Base-by-base conservation (phyloP, 2,113 vertebrate species). In the Ammospiza caudacuta region DNA sequence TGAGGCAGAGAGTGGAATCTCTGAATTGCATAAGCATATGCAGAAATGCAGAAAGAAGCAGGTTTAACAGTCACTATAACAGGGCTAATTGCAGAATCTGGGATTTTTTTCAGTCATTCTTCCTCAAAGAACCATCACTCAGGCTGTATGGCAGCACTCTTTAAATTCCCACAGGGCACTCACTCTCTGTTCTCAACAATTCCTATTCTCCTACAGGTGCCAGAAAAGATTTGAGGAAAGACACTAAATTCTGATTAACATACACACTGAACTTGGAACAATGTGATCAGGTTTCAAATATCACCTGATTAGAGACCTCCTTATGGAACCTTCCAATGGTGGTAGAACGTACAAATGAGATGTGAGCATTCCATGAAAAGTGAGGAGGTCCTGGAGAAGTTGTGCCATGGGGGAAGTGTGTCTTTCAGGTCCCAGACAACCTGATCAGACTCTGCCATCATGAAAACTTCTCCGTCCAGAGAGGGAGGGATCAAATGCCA, bases 141-240 rank as follows among this genome's bases (percentile, higher is more conserved):
- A 58, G 24, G 35, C 70, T 69, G 51, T 4, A 0, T 8, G 13
- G 54, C 8, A 4, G 33, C 4, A 8, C 35, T 46, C 9, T 78
- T 61, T 78, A n/a, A 44, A 82, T 68, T 95, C 23, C 43, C 35
- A 12, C 1, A 4, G 39, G 46, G 13, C 19, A 37, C 22, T 63
- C 0, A 0, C 15, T 72, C 5, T 75, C 62, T 2, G 1, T 31
- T 49, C 73, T 89, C 9, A 58, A 41, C 12, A 17, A 20, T 89
- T 89, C 39, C 33, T 63, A 1, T 61, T 78, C 31, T 66, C 44
- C 31, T 82, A 39, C 28, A 87, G 33, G 24, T 70, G 15, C 55
- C 43, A 74, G 47, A 25, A 89, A 74, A 59, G 12, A 44, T 51
- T 75, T 1, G 7, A 82, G 61, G 52, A 64, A 44, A 33, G 33